Evolutionary conservation across 2,888 invertebrate species (phyloP), one percentile per base, ranked within the genome.

Genomic region (Melanchra persicariae): DNA sequence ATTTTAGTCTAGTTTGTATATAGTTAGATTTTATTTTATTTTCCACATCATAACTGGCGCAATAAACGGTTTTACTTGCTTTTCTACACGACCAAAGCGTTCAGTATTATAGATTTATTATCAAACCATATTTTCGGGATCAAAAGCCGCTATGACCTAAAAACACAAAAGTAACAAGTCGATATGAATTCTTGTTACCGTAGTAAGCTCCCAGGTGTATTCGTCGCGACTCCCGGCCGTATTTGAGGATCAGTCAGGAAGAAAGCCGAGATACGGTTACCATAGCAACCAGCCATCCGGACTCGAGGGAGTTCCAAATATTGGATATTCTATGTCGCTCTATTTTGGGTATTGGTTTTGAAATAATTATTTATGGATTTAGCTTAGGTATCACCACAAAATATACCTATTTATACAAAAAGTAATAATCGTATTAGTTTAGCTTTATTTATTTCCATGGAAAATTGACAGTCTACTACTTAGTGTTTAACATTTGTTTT

Each of bases 181-280:
- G 47, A 70, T 37, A 63, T 43, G 24, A 40, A 19, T 64, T 70
- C 59, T 26, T 1, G 52, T 64, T 82, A 12, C 67, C 9, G 3
- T 65, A 30, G 79, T 79, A 82, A 7, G 51, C 10, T 5, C 43
- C 30, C 78, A 79, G 79, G 79, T 79, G 60, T 17, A 34, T 79
- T 37, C 51, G 51, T 40, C 51, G 60, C 59, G 45, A 9, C 45
- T 63, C 57, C 82, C 60, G 47, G 37, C 77, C 70, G 40, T 54
- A 89, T 90, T 89, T 85, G 83, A 78, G 89, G 90, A 91, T 91
- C 93, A 93, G 81, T 92, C 88, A 91, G 90, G 91, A 91, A 92
- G 93, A 93, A 94, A 92, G 82, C 85, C 85, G 88, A 91, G 94
- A 94, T 94, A 94, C 89, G 82, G 94, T 93, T 74, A 85, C 89